phyloP scores from a whole-genome alignment of 2,888 invertebrate genomes.

The Portevinia maculata region DNA sequence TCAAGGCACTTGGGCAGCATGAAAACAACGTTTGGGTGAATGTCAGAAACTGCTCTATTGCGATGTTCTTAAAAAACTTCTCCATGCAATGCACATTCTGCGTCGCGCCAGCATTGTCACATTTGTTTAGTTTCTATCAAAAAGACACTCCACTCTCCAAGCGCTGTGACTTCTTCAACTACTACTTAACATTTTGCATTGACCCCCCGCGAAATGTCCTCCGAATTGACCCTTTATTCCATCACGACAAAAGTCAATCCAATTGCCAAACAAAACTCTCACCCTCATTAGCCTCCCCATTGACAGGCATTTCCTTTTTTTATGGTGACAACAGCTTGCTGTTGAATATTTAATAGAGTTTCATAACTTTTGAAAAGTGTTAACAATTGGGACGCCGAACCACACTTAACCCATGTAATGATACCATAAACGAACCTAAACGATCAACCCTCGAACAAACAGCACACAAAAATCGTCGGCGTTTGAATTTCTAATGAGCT shows the following conservation, averaged over 20 bases:
- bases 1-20: no score
- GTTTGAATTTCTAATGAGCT: constrained; percentile 64
- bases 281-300: constrained; percentile 14
- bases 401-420: constrained; percentile 25
- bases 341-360: constrained; percentile 67
- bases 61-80: no score
- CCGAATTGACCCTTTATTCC: neutral
- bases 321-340: constrained; percentile 25
- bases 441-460: constrained; percentile 18
- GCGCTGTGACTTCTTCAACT: no score
- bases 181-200: no score
- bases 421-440: constrained; percentile 22
- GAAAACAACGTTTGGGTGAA: no score
- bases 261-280: neutral
- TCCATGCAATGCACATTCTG: no score
- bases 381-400: constrained; percentile 25
- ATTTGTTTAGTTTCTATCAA: no score
- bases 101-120: no score
- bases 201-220: no score
- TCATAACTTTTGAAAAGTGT: constrained; percentile 58
- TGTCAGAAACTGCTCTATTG: no score
- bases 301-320: constrained; percentile 10
- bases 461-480: constrained; percentile 5
- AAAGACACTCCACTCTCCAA: no score
- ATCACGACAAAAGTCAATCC: no score